Evolutionary conservation across 2,888 invertebrate species (phyloP).

Genomic region (Phalangium opilio): DNA sequence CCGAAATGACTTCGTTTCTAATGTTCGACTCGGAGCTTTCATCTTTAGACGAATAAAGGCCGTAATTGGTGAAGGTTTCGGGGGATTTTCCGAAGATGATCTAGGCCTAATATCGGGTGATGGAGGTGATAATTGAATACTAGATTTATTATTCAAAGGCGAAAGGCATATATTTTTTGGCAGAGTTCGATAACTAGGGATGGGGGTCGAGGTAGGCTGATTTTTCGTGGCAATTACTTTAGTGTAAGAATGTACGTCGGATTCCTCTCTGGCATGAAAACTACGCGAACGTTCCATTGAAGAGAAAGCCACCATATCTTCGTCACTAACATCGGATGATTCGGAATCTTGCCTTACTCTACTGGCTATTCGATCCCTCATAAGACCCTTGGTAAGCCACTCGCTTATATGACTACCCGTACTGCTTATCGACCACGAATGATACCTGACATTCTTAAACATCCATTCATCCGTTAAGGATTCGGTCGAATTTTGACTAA

Average conservation of each 20-base stretch:
- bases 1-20: background rate
- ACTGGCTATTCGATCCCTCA: too few species aligned
- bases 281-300: background rate
- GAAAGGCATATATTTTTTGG: background rate
- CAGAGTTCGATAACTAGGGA: background rate
- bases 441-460: constrained; percentile 8
- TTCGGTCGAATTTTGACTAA: constrained; percentile 1
- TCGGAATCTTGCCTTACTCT: constrained; percentile 1
- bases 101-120: background rate
- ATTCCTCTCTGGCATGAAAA: background rate
- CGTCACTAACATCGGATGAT: background rate
- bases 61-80: constrained; percentile 2
- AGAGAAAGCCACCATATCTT: background rate
- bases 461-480: constrained; percentile 5
- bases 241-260: too few species aligned
- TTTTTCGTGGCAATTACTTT: too few species aligned
- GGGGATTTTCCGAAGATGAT: background rate
- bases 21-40: background rate
- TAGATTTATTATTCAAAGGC: background rate
- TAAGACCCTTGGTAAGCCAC: constrained; percentile 3
- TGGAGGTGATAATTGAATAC: background rate
- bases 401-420: constrained; percentile 12
- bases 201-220: too few species aligned
- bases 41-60: constrained; percentile 1
- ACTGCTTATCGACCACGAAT: constrained; percentile 18